Percentiles rank a stretch among this genome's conserved stretches.
Evolutionary conservation across 1,140 invertebrate species (phyloP).

Genomic region (Neodiprion lecontei): DNA sequence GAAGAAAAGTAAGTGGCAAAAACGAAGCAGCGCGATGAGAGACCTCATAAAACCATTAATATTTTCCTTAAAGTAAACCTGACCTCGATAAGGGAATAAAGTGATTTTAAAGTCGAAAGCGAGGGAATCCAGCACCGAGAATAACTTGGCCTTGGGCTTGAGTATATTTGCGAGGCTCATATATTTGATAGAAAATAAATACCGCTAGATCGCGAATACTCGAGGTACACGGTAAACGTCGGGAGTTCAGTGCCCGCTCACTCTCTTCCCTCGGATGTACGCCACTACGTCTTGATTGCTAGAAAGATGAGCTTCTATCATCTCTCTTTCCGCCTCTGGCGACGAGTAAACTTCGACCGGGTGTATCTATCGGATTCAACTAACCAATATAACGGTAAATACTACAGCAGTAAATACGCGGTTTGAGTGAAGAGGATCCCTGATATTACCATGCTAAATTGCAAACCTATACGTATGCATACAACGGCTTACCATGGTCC

Average conservation of each 20-base stretch:
- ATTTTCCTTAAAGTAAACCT: background rate
- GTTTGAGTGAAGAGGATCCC: background rate
- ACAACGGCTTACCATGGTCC: too few species aligned
- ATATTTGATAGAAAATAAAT: background rate
- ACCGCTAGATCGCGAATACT: too few species aligned
- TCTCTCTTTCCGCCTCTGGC: background rate
- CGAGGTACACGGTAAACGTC: too few species aligned
- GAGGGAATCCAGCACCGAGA: too few species aligned
- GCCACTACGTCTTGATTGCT: background rate
- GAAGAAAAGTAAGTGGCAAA: background rate
- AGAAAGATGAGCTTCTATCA: slow-evolving; percentile 3
- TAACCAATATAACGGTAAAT: background rate
- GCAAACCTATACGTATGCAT: too few species aligned
- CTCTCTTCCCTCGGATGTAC: background rate
- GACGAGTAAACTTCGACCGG: background rate
- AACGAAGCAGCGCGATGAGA: background rate
- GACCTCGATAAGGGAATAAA: background rate
- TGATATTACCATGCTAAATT: too few species aligned
- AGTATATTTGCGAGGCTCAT: background rate
- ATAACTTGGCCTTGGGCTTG: background rate
- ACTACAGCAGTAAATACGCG: background rate
- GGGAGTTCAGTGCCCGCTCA: background rate
- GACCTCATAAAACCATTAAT: background rate
- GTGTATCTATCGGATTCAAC: background rate
- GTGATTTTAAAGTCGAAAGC: background rate